Conservation (phyloP, 2,888 invertebrate species). For the Drosophila gaucha region DNA sequence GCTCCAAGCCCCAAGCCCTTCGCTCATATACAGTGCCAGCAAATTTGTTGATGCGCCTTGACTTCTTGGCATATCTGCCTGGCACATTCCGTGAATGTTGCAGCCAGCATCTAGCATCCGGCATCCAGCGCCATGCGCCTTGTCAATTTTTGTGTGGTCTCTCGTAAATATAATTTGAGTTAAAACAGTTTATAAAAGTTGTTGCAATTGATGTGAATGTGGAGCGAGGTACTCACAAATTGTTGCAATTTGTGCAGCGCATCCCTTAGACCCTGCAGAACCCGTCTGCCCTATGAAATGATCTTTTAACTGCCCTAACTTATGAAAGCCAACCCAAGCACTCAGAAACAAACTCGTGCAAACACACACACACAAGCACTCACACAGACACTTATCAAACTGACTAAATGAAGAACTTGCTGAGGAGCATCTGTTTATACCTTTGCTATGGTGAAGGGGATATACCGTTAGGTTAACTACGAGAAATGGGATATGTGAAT, state of each 20-base stretch:
- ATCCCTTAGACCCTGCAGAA: neutral
- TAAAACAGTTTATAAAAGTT: constrained; percentile 72
- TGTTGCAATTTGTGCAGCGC: constrained; percentile 34
- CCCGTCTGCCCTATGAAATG: constrained; percentile 25
- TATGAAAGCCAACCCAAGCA: neutral
- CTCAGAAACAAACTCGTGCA: neutral
- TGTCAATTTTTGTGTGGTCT: constrained; percentile 59
- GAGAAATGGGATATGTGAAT: too few species aligned
- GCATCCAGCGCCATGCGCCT: constrained; percentile 5
- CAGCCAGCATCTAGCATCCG: neutral
- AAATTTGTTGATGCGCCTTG: constrained; percentile 44
- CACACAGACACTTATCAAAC: constrained; percentile 10
- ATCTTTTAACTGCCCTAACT: constrained; percentile 20
- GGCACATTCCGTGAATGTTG: constrained; percentile 60
- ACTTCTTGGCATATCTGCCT: constrained; percentile 58
- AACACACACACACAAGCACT: neutral
- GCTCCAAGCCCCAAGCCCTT: neutral
- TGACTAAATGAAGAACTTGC: constrained; percentile 30
- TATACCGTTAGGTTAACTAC: constrained; percentile 33
- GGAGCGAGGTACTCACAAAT: constrained; percentile 21
- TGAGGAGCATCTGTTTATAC: constrained; percentile 6
- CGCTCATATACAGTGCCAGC: constrained; percentile 8
- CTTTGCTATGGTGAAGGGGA: neutral
- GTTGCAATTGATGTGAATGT: constrained; percentile 59
- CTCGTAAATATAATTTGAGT: constrained; percentile 78